Percentiles rank a stretch among this genome's conserved stretches.
Evolutionary conservation across 2,113 vertebrate genomes (phyloP).

Genomic region (Grammomys surdaster): DNA sequence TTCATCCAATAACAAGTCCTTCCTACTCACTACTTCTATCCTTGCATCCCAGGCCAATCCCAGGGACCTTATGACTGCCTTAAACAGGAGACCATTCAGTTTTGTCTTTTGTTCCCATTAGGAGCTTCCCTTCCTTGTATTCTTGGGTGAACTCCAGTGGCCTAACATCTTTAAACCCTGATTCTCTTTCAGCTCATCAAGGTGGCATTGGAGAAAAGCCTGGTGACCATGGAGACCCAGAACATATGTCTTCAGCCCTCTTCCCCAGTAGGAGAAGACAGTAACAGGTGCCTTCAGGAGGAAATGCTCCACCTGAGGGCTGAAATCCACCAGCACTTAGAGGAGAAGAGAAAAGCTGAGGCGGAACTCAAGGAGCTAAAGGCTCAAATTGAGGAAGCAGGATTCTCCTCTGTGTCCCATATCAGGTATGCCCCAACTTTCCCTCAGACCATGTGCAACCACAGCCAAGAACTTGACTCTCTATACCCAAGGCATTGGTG

Average conservation of each 20-base stretch:
- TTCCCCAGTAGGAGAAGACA: background rate
- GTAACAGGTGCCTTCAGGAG: slow-evolving; percentile 73
- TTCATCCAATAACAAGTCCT: background rate
- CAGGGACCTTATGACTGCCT: background rate
- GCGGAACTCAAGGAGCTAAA: slow-evolving; percentile 92
- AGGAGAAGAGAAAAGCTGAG: slow-evolving; percentile 90
- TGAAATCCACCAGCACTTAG: slow-evolving; percentile 87
- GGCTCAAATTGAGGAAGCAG: slow-evolving; percentile 92
- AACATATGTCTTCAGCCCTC: background rate
- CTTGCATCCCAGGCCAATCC: background rate
- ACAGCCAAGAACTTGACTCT: too few relatives aligned
- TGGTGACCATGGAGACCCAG: slow-evolving; percentile 46
- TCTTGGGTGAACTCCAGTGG: background rate
- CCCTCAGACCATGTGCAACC: background rate
- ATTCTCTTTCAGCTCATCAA: slow-evolving; percentile 80
- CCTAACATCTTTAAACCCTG: slow-evolving; percentile 40
- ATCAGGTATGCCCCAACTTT: slow-evolving; percentile 88
- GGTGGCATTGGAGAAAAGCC: slow-evolving; percentile 61
- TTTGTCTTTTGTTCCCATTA: background rate
- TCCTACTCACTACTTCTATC: background rate
- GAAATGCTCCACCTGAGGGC: slow-evolving; percentile 83
- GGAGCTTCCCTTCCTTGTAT: background rate
- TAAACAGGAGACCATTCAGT: background rate
- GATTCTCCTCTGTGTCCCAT: slow-evolving; percentile 93
- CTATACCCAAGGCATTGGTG: background rate